phyloP scores from a whole-genome alignment of 2,888 invertebrate species.

The Vannuccia rotundouncinata region DNA sequence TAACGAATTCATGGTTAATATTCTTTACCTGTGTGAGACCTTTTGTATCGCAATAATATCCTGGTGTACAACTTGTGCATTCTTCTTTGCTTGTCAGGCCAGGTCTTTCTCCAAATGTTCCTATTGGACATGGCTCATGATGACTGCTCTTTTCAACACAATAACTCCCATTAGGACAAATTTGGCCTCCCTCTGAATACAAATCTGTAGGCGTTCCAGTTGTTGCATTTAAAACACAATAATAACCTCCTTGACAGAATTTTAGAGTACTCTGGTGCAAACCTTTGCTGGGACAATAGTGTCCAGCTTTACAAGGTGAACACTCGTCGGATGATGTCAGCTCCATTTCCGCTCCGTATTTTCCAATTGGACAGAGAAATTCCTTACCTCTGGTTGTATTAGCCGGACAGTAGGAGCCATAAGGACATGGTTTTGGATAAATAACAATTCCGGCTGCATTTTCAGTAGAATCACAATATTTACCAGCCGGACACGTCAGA shows the following conservation, averaged over 20 bases:
- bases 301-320: neutral
- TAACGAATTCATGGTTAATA: too few relatives aligned
- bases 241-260: neutral
- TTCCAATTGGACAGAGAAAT: neutral
- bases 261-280: neutral
- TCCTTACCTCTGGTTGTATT: neutral
- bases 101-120: neutral
- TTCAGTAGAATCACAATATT: constrained; percentile 45
- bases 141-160: neutral
- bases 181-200: neutral
- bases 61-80: neutral
- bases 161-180: neutral
- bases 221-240: neutral
- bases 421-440: constrained; percentile 42
- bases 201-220: neutral
- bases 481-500: neutral
- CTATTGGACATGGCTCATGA: neutral
- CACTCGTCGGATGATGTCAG: neutral
- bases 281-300: neutral
- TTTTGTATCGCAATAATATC: neutral
- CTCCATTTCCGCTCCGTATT: neutral
- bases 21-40: neutral
- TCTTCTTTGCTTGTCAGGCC: neutral
- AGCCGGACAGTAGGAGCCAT: constrained; percentile 43
- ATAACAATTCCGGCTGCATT: constrained; percentile 45